These are phyloP conservation scores for Lophius piscatorius DNA, from an alignment of 2,113 vertebrate species.

Conservation along the genomic window DNA sequence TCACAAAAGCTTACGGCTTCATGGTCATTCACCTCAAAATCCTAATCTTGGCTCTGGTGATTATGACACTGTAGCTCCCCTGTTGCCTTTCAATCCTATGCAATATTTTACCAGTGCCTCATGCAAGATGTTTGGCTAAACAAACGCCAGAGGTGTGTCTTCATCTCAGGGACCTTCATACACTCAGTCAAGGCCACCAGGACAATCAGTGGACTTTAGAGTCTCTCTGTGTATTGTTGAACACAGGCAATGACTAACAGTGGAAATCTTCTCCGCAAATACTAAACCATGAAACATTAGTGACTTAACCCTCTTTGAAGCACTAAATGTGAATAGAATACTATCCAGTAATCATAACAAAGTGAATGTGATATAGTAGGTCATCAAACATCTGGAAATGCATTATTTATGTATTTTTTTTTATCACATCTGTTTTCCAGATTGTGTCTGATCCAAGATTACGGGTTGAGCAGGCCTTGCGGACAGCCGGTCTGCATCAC, in stretches of 20 bases:
- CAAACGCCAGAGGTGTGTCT: slow-evolving; percentile 40
- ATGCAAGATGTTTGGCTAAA: slow-evolving; percentile 26
- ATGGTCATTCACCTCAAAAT: neutral
- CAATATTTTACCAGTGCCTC: slow-evolving; percentile 35
- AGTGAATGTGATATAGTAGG: neutral
- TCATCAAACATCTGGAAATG: slow-evolving; percentile 17
- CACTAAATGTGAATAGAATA: slow-evolving; percentile 6
- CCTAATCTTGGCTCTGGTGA: slow-evolving; percentile 10
- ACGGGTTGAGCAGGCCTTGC: slow-evolving; percentile 87
- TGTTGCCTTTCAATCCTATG: no score
- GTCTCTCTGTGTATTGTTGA: slow-evolving; percentile 34
- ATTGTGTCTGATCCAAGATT: slow-evolving; percentile 90
- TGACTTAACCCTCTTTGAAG: slow-evolving; percentile 14
- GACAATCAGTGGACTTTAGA: slow-evolving; percentile 34
- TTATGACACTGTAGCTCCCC: neutral
- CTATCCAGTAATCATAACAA: neutral
- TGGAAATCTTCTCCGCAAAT: slow-evolving; percentile 2
- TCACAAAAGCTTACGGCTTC: slow-evolving; percentile 3
- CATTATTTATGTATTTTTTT: slow-evolving; percentile 5
- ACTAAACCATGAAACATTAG: slow-evolving; percentile 5
- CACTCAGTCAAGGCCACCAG: slow-evolving; percentile 48
- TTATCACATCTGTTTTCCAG: slow-evolving; percentile 73
- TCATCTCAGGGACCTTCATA: slow-evolving; percentile 30
- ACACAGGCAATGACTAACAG: slow-evolving; percentile 32
- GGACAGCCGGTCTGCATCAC: slow-evolving; percentile 88